These are phyloP conservation scores for Ctena decussata DNA, from an alignment of 2,888 invertebrate species.

Conservation along the genomic window DNA sequence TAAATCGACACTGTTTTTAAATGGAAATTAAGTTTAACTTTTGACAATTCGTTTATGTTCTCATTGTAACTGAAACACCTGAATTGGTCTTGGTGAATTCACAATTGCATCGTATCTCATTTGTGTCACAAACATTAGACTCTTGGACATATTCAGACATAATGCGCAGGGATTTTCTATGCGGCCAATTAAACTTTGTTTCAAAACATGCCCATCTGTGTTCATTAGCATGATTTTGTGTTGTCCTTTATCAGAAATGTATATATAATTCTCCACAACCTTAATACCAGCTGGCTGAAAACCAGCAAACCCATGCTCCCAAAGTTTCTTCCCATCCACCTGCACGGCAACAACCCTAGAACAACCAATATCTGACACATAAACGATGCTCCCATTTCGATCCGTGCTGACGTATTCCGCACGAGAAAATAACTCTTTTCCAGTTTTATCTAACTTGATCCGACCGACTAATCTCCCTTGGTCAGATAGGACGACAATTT, in stretches of 20 bases:
- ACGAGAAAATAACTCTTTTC: conserved; percentile 49
- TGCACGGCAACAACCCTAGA: conserved; percentile 54
- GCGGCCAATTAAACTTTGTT: conserved; percentile 54
- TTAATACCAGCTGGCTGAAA: conserved; percentile 59
- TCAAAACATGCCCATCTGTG: conserved; percentile 52
- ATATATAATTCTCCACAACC: conserved; percentile 41
- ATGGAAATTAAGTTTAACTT: too few relatives aligned
- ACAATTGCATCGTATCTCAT: conserved; percentile 60
- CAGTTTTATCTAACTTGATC: conserved; percentile 44
- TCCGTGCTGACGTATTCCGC: conserved; percentile 59
- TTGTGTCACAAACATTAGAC: conserved; percentile 47
- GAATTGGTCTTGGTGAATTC: conserved; percentile 47
- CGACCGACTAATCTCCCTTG: conserved; percentile 54
- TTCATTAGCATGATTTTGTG: conserved; percentile 54
- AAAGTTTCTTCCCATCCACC: conserved; percentile 48
- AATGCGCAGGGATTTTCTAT: conserved; percentile 60
- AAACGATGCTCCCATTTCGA: conserved; percentile 31
- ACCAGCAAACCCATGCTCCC: conserved; percentile 60
- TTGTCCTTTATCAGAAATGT: conserved; percentile 58
- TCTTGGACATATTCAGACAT: conserved; percentile 34
- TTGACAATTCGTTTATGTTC: not conserved
- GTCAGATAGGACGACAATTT: conserved; percentile 57
- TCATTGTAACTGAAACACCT: conserved; percentile 50
- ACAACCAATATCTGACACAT: conserved; percentile 52
- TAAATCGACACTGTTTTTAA: too few relatives aligned